Conservation (phyloP, 2,797 vertebrate genomes). For the Gobionotothen gibberifrons region DNA sequence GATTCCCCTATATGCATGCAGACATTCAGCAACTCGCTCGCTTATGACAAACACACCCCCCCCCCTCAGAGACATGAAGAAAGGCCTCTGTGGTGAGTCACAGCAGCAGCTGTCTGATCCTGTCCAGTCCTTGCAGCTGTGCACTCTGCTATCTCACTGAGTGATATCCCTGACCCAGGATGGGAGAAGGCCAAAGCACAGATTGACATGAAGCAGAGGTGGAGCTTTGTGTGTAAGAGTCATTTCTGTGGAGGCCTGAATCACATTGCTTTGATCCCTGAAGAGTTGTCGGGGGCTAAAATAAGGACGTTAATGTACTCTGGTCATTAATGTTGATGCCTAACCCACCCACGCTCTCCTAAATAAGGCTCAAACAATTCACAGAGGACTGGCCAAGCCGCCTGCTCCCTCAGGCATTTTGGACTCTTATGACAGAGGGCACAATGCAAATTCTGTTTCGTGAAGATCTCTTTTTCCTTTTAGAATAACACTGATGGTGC, state of each 20-base stretch:
- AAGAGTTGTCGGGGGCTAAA: conserved; percentile 49
- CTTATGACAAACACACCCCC: conserved; percentile 26
- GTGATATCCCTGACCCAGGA: conserved; percentile 54
- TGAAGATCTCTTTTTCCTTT: conserved; percentile 1
- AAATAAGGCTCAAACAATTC: conserved; percentile 48
- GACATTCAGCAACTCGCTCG: conserved; percentile 24
- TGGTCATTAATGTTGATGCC: conserved; percentile 47
- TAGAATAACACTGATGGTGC: background rate
- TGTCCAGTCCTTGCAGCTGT: conserved; percentile 73
- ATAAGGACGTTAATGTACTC: conserved; percentile 46
- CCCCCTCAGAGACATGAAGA: conserved; percentile 75
- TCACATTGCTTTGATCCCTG: conserved; percentile 51
- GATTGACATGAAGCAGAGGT: conserved; percentile 52
- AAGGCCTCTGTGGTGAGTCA: conserved; percentile 71
- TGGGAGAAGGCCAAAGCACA: conserved; percentile 41
- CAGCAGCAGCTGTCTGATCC: conserved; percentile 76
- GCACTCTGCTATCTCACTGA: conserved; percentile 69
- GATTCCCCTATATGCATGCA: conserved; percentile 29
- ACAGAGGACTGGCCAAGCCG: conserved; percentile 30
- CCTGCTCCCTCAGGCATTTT: conserved; percentile 19
- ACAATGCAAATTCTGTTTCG: conserved; percentile 39
- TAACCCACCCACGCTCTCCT: conserved; percentile 10
- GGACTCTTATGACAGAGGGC: conserved; percentile 16
- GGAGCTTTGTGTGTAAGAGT: conserved; percentile 27
- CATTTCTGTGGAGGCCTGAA: background rate